Evolutionary conservation across 2,113 vertebrate genomes (phyloP).

Genomic region (Tupaia chinensis): DNA sequence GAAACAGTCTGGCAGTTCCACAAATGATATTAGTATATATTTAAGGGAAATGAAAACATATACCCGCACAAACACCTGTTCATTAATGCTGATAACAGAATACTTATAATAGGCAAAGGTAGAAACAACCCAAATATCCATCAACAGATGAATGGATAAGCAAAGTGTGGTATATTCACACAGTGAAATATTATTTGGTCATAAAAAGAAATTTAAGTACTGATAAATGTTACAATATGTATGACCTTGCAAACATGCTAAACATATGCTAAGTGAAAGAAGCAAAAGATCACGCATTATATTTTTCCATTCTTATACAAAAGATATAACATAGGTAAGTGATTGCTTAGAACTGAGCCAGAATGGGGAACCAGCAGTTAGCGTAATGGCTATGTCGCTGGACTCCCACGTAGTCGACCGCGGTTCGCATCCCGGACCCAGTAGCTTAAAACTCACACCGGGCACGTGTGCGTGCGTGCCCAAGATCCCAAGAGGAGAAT

Average conservation of each 20-base stretch:
- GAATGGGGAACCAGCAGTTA: too few relatives aligned
- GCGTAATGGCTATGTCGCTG: too few relatives aligned
- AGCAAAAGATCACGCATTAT: neutral
- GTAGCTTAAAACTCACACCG: too few relatives aligned
- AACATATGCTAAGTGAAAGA: neutral
- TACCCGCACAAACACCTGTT: neutral
- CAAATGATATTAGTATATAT: neutral
- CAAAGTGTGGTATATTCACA: neutral
- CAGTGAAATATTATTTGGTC: neutral
- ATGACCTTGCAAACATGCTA: neutral
- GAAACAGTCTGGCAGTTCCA: neutral
- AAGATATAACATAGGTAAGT: neutral
- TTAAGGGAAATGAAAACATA: neutral
- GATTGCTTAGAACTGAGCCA: neutral
- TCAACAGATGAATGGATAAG: neutral
- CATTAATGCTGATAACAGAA: neutral
- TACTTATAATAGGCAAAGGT: neutral
- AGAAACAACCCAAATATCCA: neutral
- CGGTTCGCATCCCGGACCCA: too few relatives aligned
- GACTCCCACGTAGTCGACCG: too few relatives aligned
- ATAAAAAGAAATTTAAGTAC: neutral
- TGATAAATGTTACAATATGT: neutral
- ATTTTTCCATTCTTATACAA: neutral
- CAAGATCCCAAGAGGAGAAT: too few relatives aligned
- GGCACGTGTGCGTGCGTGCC: too few relatives aligned